Base-by-base conservation (phyloP, 2,797 vertebrate species). In the Hylomyscus alleni region DNA sequence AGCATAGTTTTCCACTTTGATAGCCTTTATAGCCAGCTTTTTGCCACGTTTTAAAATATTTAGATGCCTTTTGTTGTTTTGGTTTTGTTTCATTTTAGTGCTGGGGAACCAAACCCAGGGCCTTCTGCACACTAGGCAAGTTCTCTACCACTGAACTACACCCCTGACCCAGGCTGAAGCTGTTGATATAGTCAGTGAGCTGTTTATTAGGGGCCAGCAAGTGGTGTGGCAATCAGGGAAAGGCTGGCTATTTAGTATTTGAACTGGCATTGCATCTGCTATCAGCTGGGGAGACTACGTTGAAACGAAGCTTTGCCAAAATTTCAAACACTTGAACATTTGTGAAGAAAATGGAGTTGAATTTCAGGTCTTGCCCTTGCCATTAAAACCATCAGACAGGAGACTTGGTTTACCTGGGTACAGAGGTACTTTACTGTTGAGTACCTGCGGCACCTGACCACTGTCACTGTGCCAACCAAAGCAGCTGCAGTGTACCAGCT, bases 401-500 rank as follows among this genome's bases (percentile, higher is more conserved):
- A 96, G 58, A 40, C 60, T 24, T 84, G 86, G 84, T 95, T 97
- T 11, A 14, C 20, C 82, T 80, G 73, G 93, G 50, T 84, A 73
- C 47, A 82, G 89, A 77, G 94, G 69, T 20, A 95, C 90, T 40
- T 0, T 84, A 69, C 87, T 62, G 80, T 94, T 97, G 50, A 91
- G 77, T 44, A 5, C n/a, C 69, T 87, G 77, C 52, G 94, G 84
- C 88, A 88, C 96, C 92, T 95, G 95, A 95, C 73, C 73, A 93
- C 47, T 97, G 14, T 95, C 88, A 89, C 77, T 91, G 95, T 97
- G 96, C 85, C 94, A 96, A 98, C 98, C 98, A 98, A 98, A 98
- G 97, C 97, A 98, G 97, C 96, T 98, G 94, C 94, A 87, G 67
- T 87, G 44, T 84, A 40, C 91, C 17, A 97, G 75, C 86, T 80